These are phyloP conservation scores for Colistium nudipinnis DNA, from an alignment of 2,113 vertebrate genomes.

Conservation along the genomic window DNA sequence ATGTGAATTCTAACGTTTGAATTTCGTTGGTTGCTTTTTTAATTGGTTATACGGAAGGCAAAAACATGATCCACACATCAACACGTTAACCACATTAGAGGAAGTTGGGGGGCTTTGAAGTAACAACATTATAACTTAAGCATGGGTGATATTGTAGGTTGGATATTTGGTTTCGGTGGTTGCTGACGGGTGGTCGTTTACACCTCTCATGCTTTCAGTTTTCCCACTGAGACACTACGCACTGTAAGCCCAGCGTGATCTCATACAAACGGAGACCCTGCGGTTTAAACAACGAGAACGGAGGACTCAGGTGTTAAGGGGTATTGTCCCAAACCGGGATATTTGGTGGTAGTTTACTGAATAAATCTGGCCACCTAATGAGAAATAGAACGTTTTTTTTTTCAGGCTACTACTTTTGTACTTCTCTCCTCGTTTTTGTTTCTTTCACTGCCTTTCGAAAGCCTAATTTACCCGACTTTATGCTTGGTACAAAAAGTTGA, in stretches of 20 bases:
- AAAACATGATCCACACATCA: not conserved
- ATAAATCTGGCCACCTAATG: too few relatives aligned
- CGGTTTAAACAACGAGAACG: not conserved
- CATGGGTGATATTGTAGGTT: conserved; percentile 12
- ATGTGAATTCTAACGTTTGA: too few relatives aligned
- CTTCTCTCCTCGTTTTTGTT: too few relatives aligned
- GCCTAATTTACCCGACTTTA: too few relatives aligned
- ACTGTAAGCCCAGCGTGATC: not conserved
- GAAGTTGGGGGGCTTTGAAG: conserved; percentile 61
- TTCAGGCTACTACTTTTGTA: too few relatives aligned
- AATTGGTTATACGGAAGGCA: too few relatives aligned
- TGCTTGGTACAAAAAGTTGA: too few relatives aligned
- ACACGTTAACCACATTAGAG: conserved; percentile 54
- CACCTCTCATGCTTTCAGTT: not conserved
- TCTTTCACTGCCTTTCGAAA: too few relatives aligned
- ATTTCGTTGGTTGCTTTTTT: too few relatives aligned
- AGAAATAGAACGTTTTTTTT: too few relatives aligned
- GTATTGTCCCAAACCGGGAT: too few relatives aligned
- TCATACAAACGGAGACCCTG: not conserved
- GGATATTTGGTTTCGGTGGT: conserved; percentile 44
- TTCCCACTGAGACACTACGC: not conserved
- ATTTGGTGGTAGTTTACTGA: too few relatives aligned
- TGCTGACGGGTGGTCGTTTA: not conserved
- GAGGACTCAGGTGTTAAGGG: not conserved
- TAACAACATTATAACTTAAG: not conserved